A percentile compares a stretch with the other conserved stretches of the same genome.
phyloP scores from a whole-genome alignment of 1,140 invertebrate species.

The Ostrea denselamellosa region DNA sequence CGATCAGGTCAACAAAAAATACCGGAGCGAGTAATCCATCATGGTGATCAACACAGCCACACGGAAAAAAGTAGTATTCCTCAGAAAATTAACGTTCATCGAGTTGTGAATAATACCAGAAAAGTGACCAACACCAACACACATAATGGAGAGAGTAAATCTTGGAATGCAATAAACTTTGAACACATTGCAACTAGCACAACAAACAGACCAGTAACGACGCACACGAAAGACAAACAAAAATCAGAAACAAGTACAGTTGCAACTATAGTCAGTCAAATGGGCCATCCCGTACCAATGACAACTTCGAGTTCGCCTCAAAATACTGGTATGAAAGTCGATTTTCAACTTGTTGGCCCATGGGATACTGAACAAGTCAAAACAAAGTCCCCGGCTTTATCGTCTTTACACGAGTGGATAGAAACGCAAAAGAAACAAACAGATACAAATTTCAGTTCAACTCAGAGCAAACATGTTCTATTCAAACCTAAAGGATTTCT shows the following conservation, averaged over 20 bases:
- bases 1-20: not conserved
- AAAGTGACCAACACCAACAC: not conserved
- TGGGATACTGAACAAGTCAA: not conserved
- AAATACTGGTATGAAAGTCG: not conserved
- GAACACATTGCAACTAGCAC: not conserved
- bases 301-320: not conserved
- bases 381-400: not conserved
- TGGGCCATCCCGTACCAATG: not conserved
- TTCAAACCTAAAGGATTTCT: not conserved
- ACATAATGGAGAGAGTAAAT: not conserved
- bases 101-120: not conserved
- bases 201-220: not conserved
- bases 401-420: not conserved
- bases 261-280: not conserved
- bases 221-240: not conserved
- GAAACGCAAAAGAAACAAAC: conserved; percentile 18
- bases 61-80: not conserved
- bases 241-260: not conserved
- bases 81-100: not conserved
- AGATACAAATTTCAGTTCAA: not conserved
- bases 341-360: not conserved
- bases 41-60: not conserved
- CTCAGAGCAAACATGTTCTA: not conserved
- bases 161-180: not conserved
- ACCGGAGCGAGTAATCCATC: not conserved